Base-by-base conservation (phyloP, 2,113 vertebrate genomes). In the Garra rufa region DNA sequence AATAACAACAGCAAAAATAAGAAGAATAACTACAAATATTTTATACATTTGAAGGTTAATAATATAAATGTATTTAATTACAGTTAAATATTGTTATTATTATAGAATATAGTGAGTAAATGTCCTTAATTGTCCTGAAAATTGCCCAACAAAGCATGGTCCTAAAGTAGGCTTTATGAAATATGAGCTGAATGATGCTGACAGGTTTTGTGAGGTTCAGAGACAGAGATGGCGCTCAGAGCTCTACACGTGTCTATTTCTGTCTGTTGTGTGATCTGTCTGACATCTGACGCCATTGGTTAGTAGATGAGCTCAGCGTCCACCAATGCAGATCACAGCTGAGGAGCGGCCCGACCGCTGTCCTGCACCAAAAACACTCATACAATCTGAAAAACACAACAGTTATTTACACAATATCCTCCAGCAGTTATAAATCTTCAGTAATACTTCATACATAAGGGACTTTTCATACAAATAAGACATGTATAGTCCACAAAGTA, bases 251-350 rank as follows among this genome's bases (percentile, higher is more conserved):
- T 9, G 30, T 69, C 65, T 38, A 71, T 71, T 82, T 43, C 30
- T 65, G 26, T 21, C 30, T 1, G 55, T 55, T 21, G 19, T 3
- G 52, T 67, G 28, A 9, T 19, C 43, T 5, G 71, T 26, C 43
- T 74, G 71, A 74, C 9, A 74, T 44, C 71, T 17, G 71, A 74
- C 15, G 7, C 71, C 65, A 5, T 19, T 38, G 28, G 59, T 63
- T 28, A 63, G 26, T 63, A 7, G 9, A 69, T 69, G 65, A 69
- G 65, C 65, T 69, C 65, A 69, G 30, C 65, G 65, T 69, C 65
- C 65, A 69, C 65, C 65, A 2, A 69, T 38, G 65, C 65, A 38
- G 65, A 69, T 69, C 65, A 24, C 55, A 59, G 55, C 55, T 24
- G 55, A 59, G n/a, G 55, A 24, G 21, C n/a, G n/a, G 3, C 55